Evolutionary conservation across 2,113 vertebrate genomes (phyloP), one percentile per base, ranked within the genome.

Genomic region (Amblyopsis rosae): DNA sequence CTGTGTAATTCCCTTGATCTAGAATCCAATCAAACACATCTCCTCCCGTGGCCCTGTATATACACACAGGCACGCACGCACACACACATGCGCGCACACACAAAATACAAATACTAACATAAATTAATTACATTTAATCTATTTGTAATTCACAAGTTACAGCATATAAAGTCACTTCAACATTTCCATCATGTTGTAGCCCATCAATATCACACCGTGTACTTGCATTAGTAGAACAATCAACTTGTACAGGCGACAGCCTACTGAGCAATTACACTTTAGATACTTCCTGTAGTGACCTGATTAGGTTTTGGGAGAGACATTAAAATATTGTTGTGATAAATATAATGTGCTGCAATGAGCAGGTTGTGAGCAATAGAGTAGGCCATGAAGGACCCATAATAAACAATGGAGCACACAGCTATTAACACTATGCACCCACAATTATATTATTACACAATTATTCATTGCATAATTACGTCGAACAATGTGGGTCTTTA

Each of bases 1-100:
- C 94, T 6, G 94, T 94, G 89, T 95, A 95, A 86, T 93, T 94
- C 41, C 94, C 94, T 61, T 94, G 93, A 75, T 95, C 93, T 76
- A 94, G 86, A 77, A 95, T 95, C 94, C 94, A 95, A 76, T 95
- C 94, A 45, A 95, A 95, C 13, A 95, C 93, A 62, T 95, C 94
- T 26, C 93, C 93, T 59, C 94, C 94, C 51, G 93, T 95, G 67
- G 94, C 94, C 45, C 94, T 95, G 81, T 57, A 16, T 12, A 55
- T 3, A 17, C 32, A 41, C 49, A 41, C 32, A 26, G 32, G 68
- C 9, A 32, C 3, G 33, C 13, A n/a, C 49, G 66, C 54, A 69
- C 41, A 56, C 55, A 48, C 57, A 56, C 63, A 63, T 57, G 73
- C 16, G 56, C 58, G 73, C 46, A 72, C 55, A 53, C 11, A 58